phyloP scores from a whole-genome alignment of 2,888 invertebrate genomes.

The Dasysyrphus tricinctus region DNA sequence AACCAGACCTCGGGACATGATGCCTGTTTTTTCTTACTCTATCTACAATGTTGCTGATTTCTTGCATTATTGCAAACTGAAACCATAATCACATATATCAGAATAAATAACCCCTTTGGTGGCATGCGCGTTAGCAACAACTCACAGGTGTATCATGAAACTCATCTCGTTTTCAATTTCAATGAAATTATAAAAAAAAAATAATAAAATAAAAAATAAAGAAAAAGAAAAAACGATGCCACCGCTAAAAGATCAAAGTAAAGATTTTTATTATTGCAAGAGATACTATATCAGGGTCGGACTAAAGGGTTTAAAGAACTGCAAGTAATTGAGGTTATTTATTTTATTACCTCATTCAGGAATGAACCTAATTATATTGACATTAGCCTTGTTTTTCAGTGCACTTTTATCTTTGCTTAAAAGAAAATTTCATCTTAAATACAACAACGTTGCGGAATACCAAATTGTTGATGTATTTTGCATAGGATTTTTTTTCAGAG shows the following conservation, averaged over 20 bases:
- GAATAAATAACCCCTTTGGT: conserved; percentile 50
- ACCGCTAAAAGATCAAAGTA: conserved; percentile 56
- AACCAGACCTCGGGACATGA: conserved; percentile 29
- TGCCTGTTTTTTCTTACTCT: neutral
- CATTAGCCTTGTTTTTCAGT: too few relatives aligned
- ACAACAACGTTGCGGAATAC: too few relatives aligned
- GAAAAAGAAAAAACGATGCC: conserved; percentile 41
- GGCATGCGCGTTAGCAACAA: conserved; percentile 25
- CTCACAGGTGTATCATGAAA: conserved; percentile 66
- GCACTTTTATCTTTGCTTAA: too few relatives aligned
- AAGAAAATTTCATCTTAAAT: too few relatives aligned
- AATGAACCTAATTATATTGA: too few relatives aligned
- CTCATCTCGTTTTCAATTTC: conserved; percentile 73
- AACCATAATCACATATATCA: conserved; percentile 50
- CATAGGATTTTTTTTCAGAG: too few relatives aligned
- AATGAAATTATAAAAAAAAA: conserved; percentile 30
- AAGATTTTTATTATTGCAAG: conserved; percentile 36
- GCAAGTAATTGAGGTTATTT: too few relatives aligned
- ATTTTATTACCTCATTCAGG: too few relatives aligned
- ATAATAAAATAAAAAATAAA: conserved; percentile 6
- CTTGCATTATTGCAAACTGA: conserved; percentile 32
- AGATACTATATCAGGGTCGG: neutral
- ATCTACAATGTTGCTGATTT: conserved; percentile 34
- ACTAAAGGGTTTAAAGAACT: neutral
- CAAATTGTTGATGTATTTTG: too few relatives aligned